Evolutionary conservation across 2,113 vertebrate genomes (phyloP).

Genomic region (Monopterus albus): DNA sequence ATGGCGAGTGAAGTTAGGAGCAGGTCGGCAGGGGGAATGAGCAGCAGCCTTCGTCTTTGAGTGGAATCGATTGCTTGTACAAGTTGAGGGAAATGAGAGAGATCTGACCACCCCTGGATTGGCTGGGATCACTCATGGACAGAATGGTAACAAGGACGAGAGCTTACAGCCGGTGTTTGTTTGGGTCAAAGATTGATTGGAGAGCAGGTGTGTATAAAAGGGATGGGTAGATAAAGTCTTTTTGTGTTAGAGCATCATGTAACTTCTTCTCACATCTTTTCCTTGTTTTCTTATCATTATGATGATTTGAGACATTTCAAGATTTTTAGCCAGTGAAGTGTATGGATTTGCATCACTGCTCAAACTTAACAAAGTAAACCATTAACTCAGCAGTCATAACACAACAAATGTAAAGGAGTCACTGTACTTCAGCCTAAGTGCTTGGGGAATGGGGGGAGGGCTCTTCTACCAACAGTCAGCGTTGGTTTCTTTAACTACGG

Average conservation of each 20-base stretch:
- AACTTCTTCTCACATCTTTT: background rate
- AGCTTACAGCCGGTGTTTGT: slow-evolving; percentile 1
- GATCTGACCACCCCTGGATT: slow-evolving; percentile 57
- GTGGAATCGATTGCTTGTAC: slow-evolving; percentile 70
- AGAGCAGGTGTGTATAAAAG: slow-evolving; percentile 7
- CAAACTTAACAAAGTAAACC: background rate
- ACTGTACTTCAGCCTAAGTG: background rate
- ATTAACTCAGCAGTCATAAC: background rate
- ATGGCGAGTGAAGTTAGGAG: slow-evolving; percentile 34
- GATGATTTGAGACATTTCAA: background rate
- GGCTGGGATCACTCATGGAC: slow-evolving; percentile 47
- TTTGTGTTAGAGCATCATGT: background rate
- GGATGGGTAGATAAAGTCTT: background rate
- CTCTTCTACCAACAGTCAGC: too few species aligned
- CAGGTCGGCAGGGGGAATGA: slow-evolving; percentile 34
- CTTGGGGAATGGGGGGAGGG: too few species aligned
- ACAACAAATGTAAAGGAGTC: slow-evolving; percentile 9
- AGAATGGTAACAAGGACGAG: slow-evolving; percentile 46
- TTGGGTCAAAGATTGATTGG: slow-evolving; percentile 22
- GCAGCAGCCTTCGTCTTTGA: slow-evolving; percentile 58
- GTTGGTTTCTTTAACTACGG: too few species aligned
- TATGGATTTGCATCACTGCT: background rate
- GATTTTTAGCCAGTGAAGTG: background rate
- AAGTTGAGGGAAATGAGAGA: slow-evolving; percentile 70
- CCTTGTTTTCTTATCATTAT: background rate